These are phyloP conservation scores for Polylopha cassiicola DNA, from an alignment of 2,888 invertebrate genomes.

Conservation along the genomic window DNA sequence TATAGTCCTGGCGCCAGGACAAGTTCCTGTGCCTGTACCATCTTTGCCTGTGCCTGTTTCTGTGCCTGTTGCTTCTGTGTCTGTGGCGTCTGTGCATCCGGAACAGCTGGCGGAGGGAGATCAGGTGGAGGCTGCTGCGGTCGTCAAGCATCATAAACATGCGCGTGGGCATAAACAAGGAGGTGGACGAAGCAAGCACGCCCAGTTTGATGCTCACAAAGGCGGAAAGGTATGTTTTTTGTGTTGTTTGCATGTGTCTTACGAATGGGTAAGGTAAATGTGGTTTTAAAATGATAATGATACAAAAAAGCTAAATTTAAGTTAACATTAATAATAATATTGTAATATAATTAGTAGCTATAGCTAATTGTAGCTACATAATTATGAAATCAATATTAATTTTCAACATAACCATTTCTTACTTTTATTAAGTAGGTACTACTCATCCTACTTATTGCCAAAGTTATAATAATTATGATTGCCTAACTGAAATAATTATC, in stretches of 20 bases:
- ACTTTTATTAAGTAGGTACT: no score
- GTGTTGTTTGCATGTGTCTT: conserved; percentile 15
- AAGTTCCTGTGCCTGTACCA: conserved; percentile 5
- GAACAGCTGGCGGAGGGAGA: conserved; percentile 39
- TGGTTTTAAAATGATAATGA: no score
- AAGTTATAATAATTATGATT: no score
- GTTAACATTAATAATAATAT: no score
- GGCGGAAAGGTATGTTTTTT: conserved; percentile 68
- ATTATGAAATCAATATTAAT: no score
- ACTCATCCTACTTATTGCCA: no score
- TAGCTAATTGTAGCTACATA: no score
- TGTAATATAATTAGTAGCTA: no score
- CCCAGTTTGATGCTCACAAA: conserved; percentile 69
- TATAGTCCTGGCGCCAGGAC: conserved; percentile 14
- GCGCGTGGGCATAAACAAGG: conserved; percentile 59
- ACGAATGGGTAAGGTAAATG: no score
- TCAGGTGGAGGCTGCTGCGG: conserved; percentile 39
- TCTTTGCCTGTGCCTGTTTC: not conserved
- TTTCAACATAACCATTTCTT: no score
- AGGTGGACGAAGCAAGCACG: conserved; percentile 74
- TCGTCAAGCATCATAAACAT: conserved; percentile 49
- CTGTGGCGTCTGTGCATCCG: conserved; percentile 33
- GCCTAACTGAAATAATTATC: no score
- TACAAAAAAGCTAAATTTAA: no score
- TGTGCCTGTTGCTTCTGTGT: conserved; percentile 13